phyloP scores from a whole-genome alignment of 2,113 vertebrate genomes.

The Leucopsar rothschildi region DNA sequence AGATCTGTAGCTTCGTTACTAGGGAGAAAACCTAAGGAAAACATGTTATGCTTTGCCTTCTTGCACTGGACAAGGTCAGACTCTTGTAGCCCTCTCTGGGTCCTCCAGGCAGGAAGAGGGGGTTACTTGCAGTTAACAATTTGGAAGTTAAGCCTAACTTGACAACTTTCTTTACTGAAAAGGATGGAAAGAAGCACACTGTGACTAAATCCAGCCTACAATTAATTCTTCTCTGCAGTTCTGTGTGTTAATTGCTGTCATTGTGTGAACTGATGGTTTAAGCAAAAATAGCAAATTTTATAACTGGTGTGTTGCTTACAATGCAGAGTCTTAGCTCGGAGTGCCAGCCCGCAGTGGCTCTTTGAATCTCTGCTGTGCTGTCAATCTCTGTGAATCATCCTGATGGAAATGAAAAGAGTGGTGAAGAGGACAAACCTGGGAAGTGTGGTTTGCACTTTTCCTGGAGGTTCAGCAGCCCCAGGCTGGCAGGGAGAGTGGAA shows the following conservation, averaged over 20 bases:
- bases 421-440: neutral
- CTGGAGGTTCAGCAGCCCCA: neutral
- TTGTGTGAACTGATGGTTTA: slow-evolving; percentile 52
- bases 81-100: neutral
- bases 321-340: neutral
- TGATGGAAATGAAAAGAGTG: neutral
- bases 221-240: slow-evolving; percentile 44
- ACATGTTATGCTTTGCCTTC: neutral
- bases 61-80: neutral
- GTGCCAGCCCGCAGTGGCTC: slow-evolving; percentile 38
- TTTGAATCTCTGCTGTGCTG: slow-evolving; percentile 8
- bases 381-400: slow-evolving; percentile 36
- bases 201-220: slow-evolving; percentile 39
- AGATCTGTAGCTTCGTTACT: neutral
- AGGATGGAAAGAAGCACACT: neutral
- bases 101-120: neutral
- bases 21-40: neutral
- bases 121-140: neutral
- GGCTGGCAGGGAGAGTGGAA: neutral
- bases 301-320: slow-evolving; percentile 41
- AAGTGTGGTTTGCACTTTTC: neutral
- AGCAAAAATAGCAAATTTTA: slow-evolving; percentile 51
- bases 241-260: slow-evolving; percentile 61
- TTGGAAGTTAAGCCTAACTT: neutral
- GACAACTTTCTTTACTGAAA: slow-evolving; percentile 4